phyloP scores from a whole-genome alignment of 2,113 vertebrate genomes.

The Xiphophorus hellerii region DNA sequence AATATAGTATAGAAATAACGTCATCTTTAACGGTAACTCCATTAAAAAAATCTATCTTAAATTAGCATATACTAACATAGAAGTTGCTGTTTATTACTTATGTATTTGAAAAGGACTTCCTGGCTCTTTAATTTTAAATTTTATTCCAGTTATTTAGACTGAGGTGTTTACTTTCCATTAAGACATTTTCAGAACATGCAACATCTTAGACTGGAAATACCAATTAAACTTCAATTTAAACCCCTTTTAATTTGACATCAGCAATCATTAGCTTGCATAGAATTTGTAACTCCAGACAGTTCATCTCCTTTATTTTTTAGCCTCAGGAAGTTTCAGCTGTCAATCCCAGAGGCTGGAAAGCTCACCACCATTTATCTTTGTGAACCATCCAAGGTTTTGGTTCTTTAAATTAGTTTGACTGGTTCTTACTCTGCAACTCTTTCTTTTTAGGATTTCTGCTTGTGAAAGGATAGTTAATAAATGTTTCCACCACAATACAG shows the following conservation, averaged over 20 bases:
- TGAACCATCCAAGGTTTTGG: not conserved
- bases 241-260: slow-evolving; percentile 42
- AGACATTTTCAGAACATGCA: not conserved
- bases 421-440: not conserved
- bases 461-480: not conserved
- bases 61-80: not conserved
- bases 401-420: not conserved
- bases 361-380: not conserved
- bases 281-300: slow-evolving; percentile 25
- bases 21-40: not conserved
- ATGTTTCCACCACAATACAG: too few relatives aligned
- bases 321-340: too few relatives aligned
- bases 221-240: not conserved
- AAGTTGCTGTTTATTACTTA: not conserved
- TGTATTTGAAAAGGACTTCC: not conserved
- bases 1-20: not conserved
- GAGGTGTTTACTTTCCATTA: not conserved
- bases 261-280: not conserved
- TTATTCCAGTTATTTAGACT: not conserved
- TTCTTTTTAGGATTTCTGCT: not conserved
- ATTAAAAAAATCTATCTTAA: not conserved
- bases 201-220: not conserved
- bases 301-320: slow-evolving; percentile 38
- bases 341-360: too few relatives aligned
- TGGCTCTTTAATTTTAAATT: not conserved